phyloP scores from a whole-genome alignment of 2,888 invertebrate species.

The Nezara viridula region DNA sequence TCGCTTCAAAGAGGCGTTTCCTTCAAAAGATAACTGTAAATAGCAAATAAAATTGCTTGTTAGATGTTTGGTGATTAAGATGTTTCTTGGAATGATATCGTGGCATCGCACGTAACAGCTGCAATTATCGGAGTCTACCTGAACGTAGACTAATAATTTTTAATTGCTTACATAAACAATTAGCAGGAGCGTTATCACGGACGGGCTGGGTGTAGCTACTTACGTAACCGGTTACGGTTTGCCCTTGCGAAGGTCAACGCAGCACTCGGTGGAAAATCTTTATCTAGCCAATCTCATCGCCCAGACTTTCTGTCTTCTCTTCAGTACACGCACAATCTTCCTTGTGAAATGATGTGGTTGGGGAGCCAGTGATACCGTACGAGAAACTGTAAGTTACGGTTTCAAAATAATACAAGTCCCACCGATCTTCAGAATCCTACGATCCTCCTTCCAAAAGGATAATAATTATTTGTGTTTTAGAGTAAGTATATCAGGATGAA shows the following conservation, averaged over 20 bases:
- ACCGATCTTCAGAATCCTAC: not conserved
- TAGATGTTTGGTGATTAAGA: not conserved
- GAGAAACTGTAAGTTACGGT: not conserved
- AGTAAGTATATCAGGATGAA: not conserved
- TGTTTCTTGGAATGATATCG: not conserved
- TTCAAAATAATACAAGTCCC: not conserved
- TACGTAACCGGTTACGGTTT: not conserved
- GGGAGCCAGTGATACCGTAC: not conserved
- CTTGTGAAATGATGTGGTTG: not conserved
- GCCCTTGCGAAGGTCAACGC: constrained; percentile 13
- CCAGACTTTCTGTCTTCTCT: not conserved
- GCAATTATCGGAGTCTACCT: not conserved
- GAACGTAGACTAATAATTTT: not conserved
- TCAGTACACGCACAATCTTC: not conserved
- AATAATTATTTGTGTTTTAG: not conserved
- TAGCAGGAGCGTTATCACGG: not conserved
- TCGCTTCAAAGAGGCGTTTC: no score
- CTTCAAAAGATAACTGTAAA: no score
- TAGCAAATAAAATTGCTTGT: not conserved
- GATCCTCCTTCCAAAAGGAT: not conserved
- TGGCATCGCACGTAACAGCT: not conserved
- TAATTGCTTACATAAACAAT: constrained; percentile 28
- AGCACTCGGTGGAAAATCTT: not conserved
- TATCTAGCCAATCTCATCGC: not conserved
- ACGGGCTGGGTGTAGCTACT: not conserved